These are phyloP conservation scores for Athene cunicularia DNA, from an alignment of 2,113 vertebrate species.

Conservation along the genomic window DNA sequence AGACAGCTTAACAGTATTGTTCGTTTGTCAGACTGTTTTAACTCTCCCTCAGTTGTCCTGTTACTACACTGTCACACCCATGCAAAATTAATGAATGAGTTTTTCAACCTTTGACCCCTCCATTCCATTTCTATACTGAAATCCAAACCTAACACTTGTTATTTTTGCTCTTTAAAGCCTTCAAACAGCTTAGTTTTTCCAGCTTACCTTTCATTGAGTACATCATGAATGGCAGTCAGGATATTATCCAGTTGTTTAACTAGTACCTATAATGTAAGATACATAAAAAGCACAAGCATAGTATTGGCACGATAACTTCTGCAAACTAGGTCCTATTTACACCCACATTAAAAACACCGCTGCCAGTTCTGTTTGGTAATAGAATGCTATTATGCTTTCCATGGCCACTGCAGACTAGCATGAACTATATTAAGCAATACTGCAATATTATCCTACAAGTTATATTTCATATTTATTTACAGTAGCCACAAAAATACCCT, in stretches of 20 bases:
- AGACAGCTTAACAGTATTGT: rapidly evolving
- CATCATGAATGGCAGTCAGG: constrained; percentile 93
- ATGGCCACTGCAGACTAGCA: neutral
- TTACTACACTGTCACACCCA: neutral
- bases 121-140: neutral
- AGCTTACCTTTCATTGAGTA: constrained; percentile 95
- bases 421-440: constrained; percentile 38
- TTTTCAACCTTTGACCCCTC: neutral
- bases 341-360: neutral
- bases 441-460: constrained; percentile 32
- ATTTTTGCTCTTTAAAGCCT: neutral
- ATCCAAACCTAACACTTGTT: neutral
- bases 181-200: neutral
- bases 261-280: constrained; percentile 80
- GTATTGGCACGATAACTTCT: neutral
- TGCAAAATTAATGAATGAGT: neutral
- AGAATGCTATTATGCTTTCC: neutral
- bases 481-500: constrained; percentile 27
- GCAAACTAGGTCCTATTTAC: neutral
- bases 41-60: neutral
- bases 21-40: neutral
- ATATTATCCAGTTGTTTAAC: constrained; percentile 98
- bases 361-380: neutral
- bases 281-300: neutral
- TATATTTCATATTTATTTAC: constrained; percentile 40